Base-by-base conservation (phyloP, 2,113 vertebrate species). In the Hippocampus barbouri region DNA sequence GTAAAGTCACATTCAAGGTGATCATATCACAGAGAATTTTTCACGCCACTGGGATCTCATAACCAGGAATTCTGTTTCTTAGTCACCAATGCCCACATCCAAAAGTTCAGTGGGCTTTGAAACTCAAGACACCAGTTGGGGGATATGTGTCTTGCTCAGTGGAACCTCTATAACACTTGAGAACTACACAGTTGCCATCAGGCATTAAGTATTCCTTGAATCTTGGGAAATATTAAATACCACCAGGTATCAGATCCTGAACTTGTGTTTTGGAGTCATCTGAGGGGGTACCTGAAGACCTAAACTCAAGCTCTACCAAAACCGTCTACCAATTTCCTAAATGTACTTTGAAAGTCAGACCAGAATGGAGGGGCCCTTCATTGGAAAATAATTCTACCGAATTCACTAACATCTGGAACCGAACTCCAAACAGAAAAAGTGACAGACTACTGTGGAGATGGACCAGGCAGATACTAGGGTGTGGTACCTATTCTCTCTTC, bases 401-500 rank as follows among this genome's bases (percentile, higher is more conserved):
- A 59, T 4, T 59, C 12, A 25, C 23, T 4, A 59, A 25, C 23
- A 59, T 59, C 10, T 59, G 2, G 23, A 59, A 59, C 3, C 27
- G 56, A 12, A 59, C n/a, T 57, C 2, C 34, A 16, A 40, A 45
- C 68, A 47, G 23, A 60, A 60, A 2, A 16, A 34, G 27, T 30
- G 23, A 59, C 25, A 25, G 23, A 27, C 9, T 9, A 8, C 53
- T n/a, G 25, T 14, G n/a, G n/a, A 14, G 10, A 21, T 10, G 23
- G 8, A 34, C 7, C 30, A 21, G 23, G 11, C 7, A 47, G 18
- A 49, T 27, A 27, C 7, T 21, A 30, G 40, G 12, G 83, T 71
- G 51, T 38, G 34, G 34, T 68, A 98, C 97, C 79, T 41, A 74
- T 76, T 79, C 95, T 92, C 66, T 98, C 96, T 1, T 98, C 97